A percentile compares a stretch with the other conserved stretches of the same genome.
Conservation (phyloP, 1,140 invertebrate species). For the Frieseomelitta varia region DNA sequence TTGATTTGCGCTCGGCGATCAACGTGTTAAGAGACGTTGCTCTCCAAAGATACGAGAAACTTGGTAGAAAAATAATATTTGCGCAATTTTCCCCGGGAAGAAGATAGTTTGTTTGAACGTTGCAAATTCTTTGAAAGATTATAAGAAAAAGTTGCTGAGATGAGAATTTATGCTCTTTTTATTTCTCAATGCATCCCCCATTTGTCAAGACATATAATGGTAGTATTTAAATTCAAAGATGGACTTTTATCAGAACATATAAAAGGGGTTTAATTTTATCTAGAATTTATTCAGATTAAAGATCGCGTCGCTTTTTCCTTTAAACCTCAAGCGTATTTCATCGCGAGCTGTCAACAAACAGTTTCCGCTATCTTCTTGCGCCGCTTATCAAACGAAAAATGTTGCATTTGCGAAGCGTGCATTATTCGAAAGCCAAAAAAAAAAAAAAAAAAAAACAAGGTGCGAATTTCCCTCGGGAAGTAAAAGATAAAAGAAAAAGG, state of each 20-base stretch:
- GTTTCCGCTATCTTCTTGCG: background rate
- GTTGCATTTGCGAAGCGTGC: background rate
- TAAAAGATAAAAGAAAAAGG: too few relatives aligned
- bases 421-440: slow-evolving; percentile 14
- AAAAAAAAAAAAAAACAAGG: too few relatives aligned
- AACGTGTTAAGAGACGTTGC: background rate
- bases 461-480: background rate
- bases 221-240: too few relatives aligned
- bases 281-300: background rate
- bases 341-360: background rate
- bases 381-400: background rate
- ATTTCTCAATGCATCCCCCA: too few relatives aligned
- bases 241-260: too few relatives aligned
- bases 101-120: background rate
- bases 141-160: background rate
- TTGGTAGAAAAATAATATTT: background rate
- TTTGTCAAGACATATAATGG: too few relatives aligned
- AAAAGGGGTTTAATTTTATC: too few relatives aligned
- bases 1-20: too few relatives aligned
- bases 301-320: background rate
- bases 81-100: background rate
- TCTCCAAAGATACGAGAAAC: background rate
- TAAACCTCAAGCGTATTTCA: background rate
- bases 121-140: background rate
- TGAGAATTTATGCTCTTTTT: background rate